Conservation (phyloP, 2,797 vertebrate genomes). For the Percopsis omiscomaycus region DNA sequence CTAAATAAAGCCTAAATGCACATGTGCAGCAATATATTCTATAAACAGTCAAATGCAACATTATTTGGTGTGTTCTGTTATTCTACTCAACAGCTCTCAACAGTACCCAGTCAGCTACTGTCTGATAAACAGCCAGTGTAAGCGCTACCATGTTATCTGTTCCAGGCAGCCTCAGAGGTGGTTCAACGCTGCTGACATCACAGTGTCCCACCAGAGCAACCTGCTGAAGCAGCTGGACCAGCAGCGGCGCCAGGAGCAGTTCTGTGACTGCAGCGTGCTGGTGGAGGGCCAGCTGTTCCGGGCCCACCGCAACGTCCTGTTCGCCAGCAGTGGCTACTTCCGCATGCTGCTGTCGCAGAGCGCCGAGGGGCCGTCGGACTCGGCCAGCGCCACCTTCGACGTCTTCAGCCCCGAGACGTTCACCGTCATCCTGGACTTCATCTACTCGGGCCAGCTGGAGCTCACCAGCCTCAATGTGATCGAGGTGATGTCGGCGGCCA, state of each 20-base stretch:
- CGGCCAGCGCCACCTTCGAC: constrained; percentile 89
- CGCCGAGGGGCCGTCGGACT: constrained; percentile 74
- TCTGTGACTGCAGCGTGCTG: constrained; percentile 94
- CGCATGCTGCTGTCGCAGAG: constrained; percentile 93
- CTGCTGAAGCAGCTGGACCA: constrained; percentile 92
- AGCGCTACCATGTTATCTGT: constrained; percentile 47
- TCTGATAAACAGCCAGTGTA: constrained; percentile 8
- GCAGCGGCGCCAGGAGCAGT: constrained; percentile 90
- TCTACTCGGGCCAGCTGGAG: constrained; percentile 92
- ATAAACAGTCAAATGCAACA: no score
- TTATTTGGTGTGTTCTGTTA: background rate
- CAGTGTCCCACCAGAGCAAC: constrained; percentile 87
- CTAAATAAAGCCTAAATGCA: no score
- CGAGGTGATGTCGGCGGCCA: constrained; percentile 97
- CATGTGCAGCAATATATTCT: no score
- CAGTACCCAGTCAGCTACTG: background rate
- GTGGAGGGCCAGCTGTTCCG: constrained; percentile 94
- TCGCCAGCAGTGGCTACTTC: constrained; percentile 96
- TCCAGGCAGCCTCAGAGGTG: constrained; percentile 77
- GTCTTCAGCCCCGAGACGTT: constrained; percentile 92
- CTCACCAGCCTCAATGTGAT: constrained; percentile 95
- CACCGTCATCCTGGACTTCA: constrained; percentile 92
- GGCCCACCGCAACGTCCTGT: constrained; percentile 93
- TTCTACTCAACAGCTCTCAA: constrained; percentile 6
- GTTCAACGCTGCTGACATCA: constrained; percentile 88